Conservation (phyloP, 2,113 vertebrate genomes). For the Spea multiplicata region DNA sequence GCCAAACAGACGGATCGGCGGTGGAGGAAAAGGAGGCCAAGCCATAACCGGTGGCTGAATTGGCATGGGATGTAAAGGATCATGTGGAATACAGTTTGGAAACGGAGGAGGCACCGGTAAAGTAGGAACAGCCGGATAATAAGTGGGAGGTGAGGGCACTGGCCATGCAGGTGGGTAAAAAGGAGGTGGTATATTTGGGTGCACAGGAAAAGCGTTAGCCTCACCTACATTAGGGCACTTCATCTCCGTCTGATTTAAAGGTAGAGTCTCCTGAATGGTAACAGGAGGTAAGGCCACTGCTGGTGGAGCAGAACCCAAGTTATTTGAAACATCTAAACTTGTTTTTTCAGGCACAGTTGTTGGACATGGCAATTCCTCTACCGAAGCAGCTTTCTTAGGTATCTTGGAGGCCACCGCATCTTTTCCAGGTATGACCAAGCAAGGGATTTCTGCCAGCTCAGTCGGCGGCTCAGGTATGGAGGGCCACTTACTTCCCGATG, state of each 20-base stretch:
- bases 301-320: neutral
- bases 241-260: constrained; percentile 43
- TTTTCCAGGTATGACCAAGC: too few relatives aligned
- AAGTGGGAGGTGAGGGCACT: too few relatives aligned
- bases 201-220: constrained; percentile 18
- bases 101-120: constrained; percentile 44
- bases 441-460: too few relatives aligned
- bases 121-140: too few relatives aligned
- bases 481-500: too few relatives aligned
- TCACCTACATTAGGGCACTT: constrained; percentile 37
- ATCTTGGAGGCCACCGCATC: too few relatives aligned
- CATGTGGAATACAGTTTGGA: constrained; percentile 50
- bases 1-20: constrained; percentile 59
- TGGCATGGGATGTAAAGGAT: constrained; percentile 57
- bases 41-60: constrained; percentile 53
- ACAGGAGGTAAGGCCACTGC: rapidly evolving
- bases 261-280: neutral
- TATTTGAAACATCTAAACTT: neutral
- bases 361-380: too few relatives aligned
- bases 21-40: constrained; percentile 63
- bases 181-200: constrained; percentile 41
- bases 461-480: too few relatives aligned
- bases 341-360: neutral
- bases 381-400: too few relatives aligned
- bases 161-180: too few relatives aligned